phyloP scores from a whole-genome alignment of 2,113 vertebrate species.

The Mionectes macconnelli region DNA sequence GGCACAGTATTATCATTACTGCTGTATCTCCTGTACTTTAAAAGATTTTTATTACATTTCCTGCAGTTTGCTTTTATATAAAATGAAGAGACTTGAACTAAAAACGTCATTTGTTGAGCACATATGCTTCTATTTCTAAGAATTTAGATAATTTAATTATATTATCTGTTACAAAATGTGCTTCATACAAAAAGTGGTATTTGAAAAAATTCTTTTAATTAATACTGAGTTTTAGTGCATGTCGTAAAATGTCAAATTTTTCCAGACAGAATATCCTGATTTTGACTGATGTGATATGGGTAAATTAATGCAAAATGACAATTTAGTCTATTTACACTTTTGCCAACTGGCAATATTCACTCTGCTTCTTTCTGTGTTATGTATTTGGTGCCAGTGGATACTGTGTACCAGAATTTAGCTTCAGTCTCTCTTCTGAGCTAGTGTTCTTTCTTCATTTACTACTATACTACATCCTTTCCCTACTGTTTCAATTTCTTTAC shows the following conservation, averaged over 20 bases:
- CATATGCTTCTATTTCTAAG: conserved; percentile 16
- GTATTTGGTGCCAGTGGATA: background rate
- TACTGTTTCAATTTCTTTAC: background rate
- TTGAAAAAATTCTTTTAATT: conserved; percentile 21
- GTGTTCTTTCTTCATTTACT: background rate
- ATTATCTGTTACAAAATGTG: conserved; percentile 7
- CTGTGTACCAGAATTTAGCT: background rate
- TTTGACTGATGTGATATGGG: background rate
- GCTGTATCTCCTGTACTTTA: background rate
- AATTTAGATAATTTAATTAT: background rate
- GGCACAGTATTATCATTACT: background rate
- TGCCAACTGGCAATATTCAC: background rate
- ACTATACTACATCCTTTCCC: background rate
- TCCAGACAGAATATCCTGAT: background rate
- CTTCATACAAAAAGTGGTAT: background rate
- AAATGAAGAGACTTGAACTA: background rate
- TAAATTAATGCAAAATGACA: background rate
- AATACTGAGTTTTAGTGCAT: background rate
- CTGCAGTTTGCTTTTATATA: background rate
- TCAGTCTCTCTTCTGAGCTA: background rate
- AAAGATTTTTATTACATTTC: background rate
- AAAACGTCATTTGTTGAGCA: conserved; percentile 22
- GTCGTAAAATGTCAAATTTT: background rate
- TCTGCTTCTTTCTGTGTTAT: background rate
- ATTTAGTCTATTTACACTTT: background rate